Evolutionary conservation across 2,113 vertebrate species (phyloP).

Genomic region (Larimichthys polyactis): DNA sequence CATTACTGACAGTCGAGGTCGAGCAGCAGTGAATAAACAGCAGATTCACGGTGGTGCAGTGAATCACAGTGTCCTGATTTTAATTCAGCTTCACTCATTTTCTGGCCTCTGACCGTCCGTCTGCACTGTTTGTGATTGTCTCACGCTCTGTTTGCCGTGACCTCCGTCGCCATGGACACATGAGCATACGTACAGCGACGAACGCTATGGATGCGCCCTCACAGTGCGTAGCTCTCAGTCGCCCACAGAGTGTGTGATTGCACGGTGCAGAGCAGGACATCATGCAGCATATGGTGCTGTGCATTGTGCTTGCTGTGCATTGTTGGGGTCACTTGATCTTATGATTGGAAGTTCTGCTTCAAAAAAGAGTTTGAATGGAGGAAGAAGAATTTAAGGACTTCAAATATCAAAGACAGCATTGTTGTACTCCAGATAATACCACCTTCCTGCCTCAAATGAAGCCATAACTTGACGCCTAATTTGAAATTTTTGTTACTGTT

Average conservation of each 20-base stretch:
- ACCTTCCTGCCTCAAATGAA: too few relatives aligned
- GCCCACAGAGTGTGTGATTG: conserved; percentile 43
- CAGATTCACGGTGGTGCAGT: not conserved
- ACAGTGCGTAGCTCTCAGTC: not conserved
- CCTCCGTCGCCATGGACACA: conserved; percentile 47
- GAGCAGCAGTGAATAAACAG: not conserved
- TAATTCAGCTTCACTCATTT: not conserved
- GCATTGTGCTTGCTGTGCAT: too few relatives aligned
- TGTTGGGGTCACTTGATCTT: not conserved
- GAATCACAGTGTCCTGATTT: conserved; percentile 21
- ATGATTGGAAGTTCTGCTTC: not conserved
- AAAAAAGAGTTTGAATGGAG: not conserved
- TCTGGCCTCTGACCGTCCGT: not conserved
- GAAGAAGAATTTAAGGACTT: not conserved
- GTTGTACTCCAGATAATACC: too few relatives aligned
- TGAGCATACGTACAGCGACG: conserved; percentile 3
- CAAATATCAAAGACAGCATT: too few relatives aligned
- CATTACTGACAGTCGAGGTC: not conserved
- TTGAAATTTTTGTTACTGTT: too few relatives aligned
- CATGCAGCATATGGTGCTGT: not conserved
- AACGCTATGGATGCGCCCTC: conserved; percentile 5
- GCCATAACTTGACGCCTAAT: too few relatives aligned
- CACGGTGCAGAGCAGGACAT: conserved; percentile 5
- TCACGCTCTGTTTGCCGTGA: conserved; percentile 34
- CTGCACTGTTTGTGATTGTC: not conserved